Base-by-base conservation (phyloP, 2,888 invertebrate genomes). In the Rotaria socialis region DNA sequence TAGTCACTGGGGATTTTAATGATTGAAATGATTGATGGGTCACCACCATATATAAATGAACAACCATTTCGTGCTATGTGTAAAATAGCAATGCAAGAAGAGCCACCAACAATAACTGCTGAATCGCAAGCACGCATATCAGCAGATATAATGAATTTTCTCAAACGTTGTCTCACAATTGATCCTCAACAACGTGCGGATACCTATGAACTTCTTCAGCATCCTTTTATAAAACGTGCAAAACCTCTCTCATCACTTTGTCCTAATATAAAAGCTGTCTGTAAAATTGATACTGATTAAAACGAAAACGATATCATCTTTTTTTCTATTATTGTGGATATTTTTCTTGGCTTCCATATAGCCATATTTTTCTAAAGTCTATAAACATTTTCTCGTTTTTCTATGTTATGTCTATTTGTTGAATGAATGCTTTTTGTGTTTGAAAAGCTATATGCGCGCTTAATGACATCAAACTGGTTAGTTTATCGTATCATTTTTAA, bases 11-110 rank as follows among this genome's bases (percentile, higher is more conserved):
- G 96, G 24, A 97, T 98, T 88, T 97, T 98, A 97, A 96, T 96
- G 1, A 96, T 98, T 87, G 96, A 96, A 92, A 96, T 96, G 95
- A 94, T 98, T 85, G 96, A 97, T 90, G 97, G 97, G 0, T 96
- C 96, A 90, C 97, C 97, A 0, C 98, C 98, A 0, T 98, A 98
- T 90, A 93, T 98, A 91, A 95, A 96, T 89, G 97, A 98, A 91
- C 95, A 96, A 0, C 97, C 97, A 0, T 91, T 97, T 47, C 90
- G 92, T 88, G 96, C 97, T 24, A 93, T 98, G 85, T 98, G 96
- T 93, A 92, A 97, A 89, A 98, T 98, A 88, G 97, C 97, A 0
- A 96, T 96, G 0, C 95, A 96, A 88, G 97, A 97, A 2, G 94
- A 96, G 89, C 98, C 96, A 86, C 97, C 98, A 0, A 94, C 94